Evolutionary conservation across 2,113 vertebrate species (phyloP), one percentile per base, ranked within the genome.

Genomic region (Centropus unirufus): DNA sequence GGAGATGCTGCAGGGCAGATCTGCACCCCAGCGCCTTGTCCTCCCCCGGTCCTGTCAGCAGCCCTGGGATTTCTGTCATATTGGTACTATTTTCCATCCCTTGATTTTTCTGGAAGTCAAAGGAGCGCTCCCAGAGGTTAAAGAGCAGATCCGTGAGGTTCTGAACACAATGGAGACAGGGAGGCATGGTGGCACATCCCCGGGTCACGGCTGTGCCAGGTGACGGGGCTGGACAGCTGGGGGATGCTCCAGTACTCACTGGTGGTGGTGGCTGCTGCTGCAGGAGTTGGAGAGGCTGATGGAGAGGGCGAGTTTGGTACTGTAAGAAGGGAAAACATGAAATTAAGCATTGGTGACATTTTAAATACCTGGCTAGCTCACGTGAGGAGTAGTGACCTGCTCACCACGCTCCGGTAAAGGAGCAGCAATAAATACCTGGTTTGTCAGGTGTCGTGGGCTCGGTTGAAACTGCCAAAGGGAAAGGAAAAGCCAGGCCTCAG

Each of bases 261-360:
- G 3, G 66, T 26, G 58, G 24, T 12, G 30, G 2, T 3, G 26
- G 20, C 16, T 15, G 21, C 27, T 46, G 19, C 27, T 46, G 19
- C 42, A 55, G 61, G 14, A 68, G 47, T 7, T 46, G 57, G 1
- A 36, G 47, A 27, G 5, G 3, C 47, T 46, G 63, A 9, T 2
- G 2, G 10, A 29, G 18, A 1, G 0, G 24, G 1, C 12, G 64
- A 66, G 30, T 5, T 40, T 58, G 30, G 30, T 23, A 2, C 49
- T 47, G 49, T 23, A 58, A 75, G 39, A 55, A 15, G 17, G 39
- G 40, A 67, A 84, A 76, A 89, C 2, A 34, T 0, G 10, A 17
- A 64, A 21, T 51, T 22, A 68, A 88, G 34, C 18, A 12, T 3
- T 51, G 30, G 32, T 30, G 22, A 3, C 1, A 2, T 5, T 77